phyloP scores from a whole-genome alignment of 1,140 invertebrate genomes.

The Propsilocerus akamusi region DNA sequence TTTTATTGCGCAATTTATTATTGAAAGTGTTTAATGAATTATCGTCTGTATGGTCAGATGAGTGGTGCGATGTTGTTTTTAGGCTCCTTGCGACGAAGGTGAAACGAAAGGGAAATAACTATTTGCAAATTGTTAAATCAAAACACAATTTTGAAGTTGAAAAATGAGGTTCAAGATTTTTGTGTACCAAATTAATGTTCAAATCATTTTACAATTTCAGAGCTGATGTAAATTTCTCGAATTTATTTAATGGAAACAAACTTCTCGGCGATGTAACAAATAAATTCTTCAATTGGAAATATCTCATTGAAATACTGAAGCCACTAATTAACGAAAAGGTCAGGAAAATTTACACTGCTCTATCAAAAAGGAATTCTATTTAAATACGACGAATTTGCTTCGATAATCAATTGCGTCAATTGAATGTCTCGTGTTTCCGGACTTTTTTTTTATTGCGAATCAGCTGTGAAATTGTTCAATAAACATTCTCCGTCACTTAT shows the following conservation, averaged over 20 bases:
- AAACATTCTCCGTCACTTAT: too few relatives aligned
- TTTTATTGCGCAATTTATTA: too few relatives aligned
- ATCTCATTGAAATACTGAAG: constrained; percentile 28
- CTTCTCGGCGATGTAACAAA: constrained; percentile 28
- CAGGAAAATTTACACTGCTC: constrained; percentile 21
- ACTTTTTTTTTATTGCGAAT: too few relatives aligned
- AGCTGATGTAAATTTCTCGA: constrained; percentile 13
- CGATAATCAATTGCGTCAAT: too few relatives aligned
- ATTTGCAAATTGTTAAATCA: neutral
- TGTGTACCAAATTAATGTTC: too few relatives aligned
- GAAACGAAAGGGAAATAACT: constrained; percentile 9
- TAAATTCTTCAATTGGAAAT: constrained; percentile 32
- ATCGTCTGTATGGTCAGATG: neutral
- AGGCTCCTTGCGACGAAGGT: neutral
- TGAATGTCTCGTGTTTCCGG: too few relatives aligned
- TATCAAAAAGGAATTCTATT: too few relatives aligned
- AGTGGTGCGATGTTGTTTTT: neutral
- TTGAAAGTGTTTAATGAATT: too few relatives aligned
- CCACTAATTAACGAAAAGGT: constrained; percentile 27
- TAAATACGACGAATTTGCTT: too few relatives aligned
- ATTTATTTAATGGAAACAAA: constrained; percentile 27
- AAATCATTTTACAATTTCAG: too few relatives aligned
- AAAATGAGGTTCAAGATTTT: constrained; percentile 5
- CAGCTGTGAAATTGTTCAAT: too few relatives aligned
- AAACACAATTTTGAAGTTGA: neutral